Conservation (phyloP, 2,113 vertebrate genomes). For the Nibea coibor region DNA sequence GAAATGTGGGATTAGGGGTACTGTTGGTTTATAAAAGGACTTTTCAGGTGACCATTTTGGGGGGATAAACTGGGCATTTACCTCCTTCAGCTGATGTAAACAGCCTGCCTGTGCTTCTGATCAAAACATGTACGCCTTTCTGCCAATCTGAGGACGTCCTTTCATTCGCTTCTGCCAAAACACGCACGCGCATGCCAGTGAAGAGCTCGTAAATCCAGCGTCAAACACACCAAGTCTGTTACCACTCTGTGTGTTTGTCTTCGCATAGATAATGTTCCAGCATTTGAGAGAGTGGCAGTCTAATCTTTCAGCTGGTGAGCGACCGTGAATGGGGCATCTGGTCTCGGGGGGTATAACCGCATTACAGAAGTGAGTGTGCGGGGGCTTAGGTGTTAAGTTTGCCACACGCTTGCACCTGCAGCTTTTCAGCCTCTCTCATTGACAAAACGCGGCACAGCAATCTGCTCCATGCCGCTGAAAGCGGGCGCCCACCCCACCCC, state of each 20-base stretch:
- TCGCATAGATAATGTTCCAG: slow-evolving; percentile 50
- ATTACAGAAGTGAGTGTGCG: slow-evolving; percentile 14
- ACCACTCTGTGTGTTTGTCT: slow-evolving; percentile 28
- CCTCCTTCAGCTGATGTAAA: neutral
- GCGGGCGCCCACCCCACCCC: neutral
- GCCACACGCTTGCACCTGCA: slow-evolving; percentile 73
- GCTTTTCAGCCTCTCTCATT: slow-evolving; percentile 56
- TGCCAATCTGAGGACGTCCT: neutral
- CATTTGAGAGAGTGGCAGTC: slow-evolving; percentile 45
- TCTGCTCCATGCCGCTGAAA: slow-evolving; percentile 37
- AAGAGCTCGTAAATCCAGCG: slow-evolving; percentile 2
- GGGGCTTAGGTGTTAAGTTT: slow-evolving; percentile 32
- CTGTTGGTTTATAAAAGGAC: slow-evolving; percentile 11
- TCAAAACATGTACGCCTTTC: neutral
- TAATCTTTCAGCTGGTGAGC: slow-evolving; percentile 57
- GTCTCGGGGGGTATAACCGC: slow-evolving; percentile 30
- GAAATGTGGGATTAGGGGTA: slow-evolving; percentile 13
- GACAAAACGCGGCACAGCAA: slow-evolving; percentile 46
- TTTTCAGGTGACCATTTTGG: neutral
- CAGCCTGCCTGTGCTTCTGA: neutral
- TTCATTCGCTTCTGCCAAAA: slow-evolving; percentile 18
- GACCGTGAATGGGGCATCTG: slow-evolving; percentile 66
- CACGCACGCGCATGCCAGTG: neutral
- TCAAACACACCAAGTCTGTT: slow-evolving; percentile 22
- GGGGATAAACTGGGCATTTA: neutral